A percentile compares a stretch with the other conserved stretches of the same genome.
Conservation (phyloP, 2,888 invertebrate species). For the Drosophila anceps region DNA sequence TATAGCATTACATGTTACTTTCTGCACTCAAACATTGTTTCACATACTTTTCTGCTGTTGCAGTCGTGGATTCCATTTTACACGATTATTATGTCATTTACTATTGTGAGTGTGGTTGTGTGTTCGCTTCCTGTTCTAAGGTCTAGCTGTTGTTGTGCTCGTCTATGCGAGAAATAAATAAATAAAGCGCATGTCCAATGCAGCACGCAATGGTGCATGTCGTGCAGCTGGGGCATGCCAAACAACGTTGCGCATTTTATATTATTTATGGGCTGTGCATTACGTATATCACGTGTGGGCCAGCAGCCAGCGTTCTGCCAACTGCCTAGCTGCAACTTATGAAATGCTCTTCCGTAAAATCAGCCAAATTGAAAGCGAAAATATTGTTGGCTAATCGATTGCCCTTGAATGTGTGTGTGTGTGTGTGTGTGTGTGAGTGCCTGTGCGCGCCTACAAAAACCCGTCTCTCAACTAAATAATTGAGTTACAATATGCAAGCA, state of each 20-base stretch:
- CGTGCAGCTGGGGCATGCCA: constrained; percentile 30
- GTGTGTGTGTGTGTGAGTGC: background rate
- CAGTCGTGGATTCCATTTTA: background rate
- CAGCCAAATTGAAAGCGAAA: constrained; percentile 35
- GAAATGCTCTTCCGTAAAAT: constrained; percentile 10
- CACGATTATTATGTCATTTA: constrained; percentile 20
- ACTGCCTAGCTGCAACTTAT: constrained; percentile 16
- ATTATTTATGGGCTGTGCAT: constrained; percentile 69
- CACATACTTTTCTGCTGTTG: background rate
- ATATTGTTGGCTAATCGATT: constrained; percentile 33
- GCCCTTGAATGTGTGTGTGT: background rate
- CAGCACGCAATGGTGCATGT: constrained; percentile 47
- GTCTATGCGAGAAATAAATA: constrained; percentile 21
- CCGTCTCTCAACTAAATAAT: constrained; percentile 5
- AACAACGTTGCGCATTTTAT: constrained; percentile 49
- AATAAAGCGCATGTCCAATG: constrained; percentile 23
- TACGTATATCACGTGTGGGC: constrained; percentile 65
- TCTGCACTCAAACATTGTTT: background rate
- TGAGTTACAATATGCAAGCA: background rate
- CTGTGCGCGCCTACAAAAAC: background rate
- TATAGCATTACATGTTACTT: background rate
- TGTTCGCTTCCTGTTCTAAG: constrained; percentile 24
- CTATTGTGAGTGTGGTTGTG: background rate
- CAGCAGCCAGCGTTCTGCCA: constrained; percentile 1
- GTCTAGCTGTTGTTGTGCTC: constrained; percentile 3